Base-by-base conservation (phyloP, 37 sponge, comb jelly and placozoan genomes). In the Lycopodina hypogea region DNA sequence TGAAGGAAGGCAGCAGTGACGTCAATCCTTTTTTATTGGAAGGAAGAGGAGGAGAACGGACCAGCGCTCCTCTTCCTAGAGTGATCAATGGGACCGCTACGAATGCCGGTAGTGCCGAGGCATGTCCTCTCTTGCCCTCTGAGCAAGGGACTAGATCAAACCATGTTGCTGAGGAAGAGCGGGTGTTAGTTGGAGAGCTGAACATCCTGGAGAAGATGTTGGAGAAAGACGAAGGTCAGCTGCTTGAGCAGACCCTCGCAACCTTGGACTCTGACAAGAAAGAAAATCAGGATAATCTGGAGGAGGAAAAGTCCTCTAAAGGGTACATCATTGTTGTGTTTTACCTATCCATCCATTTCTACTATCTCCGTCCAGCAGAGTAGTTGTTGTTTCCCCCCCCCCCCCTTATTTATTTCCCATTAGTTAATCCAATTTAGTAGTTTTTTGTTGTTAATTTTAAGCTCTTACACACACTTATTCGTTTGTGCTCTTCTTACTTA, bases 11-110 rank as follows among this genome's bases (percentile, higher is more conserved):
- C 24, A 69, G 7, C 2, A 22, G 2, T 28, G 50, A 42, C 51
- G 18, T 9, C 36, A 76, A 35, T 69, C 73, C 19, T 85, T 85
- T 85, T 85, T 85, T 85, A 85, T 79, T 68, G 80, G 74, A 55
- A 85, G 74, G 86, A 85, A 72, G 78, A 84, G 85, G 79, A 78
- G 86, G 68, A 35, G 74, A 73, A 3, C 41, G 33, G 22, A 56
- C 42, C 18, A 22, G n/a, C 12, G 66, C 51, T 53, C 53, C 84
- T 75, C 84, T 56, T 83, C 84, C 58, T 22, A 40, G 14, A 70
- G 7, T 66, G 14, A 52, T 29, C 64, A 74, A 70, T 40, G 67
- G 28, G 17, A 37, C 41, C 17, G 42, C 12, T 38, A 40, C 55
- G 7, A 60, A 37, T 15, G 68, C 35, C 24, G 51, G 52, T 0